These are phyloP conservation scores for Scelioninae gen. 1 DNA, from an alignment of 2,888 invertebrate genomes.

Conservation along the genomic window DNA sequence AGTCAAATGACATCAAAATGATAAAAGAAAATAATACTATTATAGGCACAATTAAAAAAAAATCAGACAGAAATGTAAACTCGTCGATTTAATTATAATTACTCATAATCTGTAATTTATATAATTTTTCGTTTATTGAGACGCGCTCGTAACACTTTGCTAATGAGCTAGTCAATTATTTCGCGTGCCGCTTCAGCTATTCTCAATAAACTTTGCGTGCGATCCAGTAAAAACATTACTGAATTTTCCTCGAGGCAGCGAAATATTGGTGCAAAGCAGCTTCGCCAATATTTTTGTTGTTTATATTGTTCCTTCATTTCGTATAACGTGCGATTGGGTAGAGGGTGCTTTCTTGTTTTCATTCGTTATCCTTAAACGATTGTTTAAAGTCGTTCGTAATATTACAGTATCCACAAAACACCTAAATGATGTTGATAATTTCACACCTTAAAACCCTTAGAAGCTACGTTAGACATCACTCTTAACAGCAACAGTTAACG, in stretches of 20 bases:
- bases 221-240: constrained; percentile 63
- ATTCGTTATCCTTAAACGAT: constrained; percentile 26
- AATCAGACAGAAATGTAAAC: not conserved
- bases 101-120: not conserved
- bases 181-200: constrained; percentile 60
- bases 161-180: constrained; percentile 63
- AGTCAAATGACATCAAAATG: constrained; percentile 12
- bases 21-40: not conserved
- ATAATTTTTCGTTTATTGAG: constrained; percentile 66
- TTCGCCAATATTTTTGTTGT: constrained; percentile 69
- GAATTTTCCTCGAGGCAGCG: constrained; percentile 60
- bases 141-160: constrained; percentile 32
- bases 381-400: constrained; percentile 48
- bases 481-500: constrained; percentile 75
- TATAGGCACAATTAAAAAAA: not conserved
- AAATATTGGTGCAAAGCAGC: constrained; percentile 68
- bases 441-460: constrained; percentile 67
- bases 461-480: constrained; percentile 74
- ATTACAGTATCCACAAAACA: constrained; percentile 59
- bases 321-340: constrained; percentile 50
- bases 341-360: constrained; percentile 55
- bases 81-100: not conserved
- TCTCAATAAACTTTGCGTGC: constrained; percentile 61
- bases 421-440: constrained; percentile 50
- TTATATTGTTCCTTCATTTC: constrained; percentile 71